phyloP scores from a whole-genome alignment of 2,113 vertebrate species.

The Petrocephalus microphthalmus region DNA sequence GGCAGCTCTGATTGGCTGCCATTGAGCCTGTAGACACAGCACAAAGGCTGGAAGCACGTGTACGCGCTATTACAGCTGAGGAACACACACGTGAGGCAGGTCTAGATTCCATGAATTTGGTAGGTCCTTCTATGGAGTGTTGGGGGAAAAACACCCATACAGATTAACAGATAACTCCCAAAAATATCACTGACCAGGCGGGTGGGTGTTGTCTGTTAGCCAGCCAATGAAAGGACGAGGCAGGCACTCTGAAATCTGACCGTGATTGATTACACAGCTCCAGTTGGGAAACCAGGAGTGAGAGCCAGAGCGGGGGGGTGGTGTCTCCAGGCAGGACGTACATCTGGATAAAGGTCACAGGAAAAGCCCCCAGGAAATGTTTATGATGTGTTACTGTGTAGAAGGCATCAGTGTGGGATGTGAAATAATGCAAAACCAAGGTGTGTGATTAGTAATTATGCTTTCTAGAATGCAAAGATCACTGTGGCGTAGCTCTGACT shows the following conservation, averaged over 20 bases:
- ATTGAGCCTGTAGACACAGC: background rate
- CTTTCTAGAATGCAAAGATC: background rate
- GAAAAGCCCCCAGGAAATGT: background rate
- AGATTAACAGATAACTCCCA: background rate
- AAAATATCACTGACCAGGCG: background rate
- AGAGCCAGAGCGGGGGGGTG: background rate
- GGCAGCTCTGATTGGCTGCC: background rate
- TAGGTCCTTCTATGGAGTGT: background rate
- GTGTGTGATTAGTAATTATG: background rate
- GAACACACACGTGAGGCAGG: background rate
- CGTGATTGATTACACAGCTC: slow-evolving; percentile 7
- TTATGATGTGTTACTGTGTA: background rate
- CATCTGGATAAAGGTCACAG: background rate
- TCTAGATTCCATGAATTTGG: background rate
- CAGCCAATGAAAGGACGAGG: background rate
- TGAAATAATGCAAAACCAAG: background rate
- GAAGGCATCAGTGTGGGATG: background rate
- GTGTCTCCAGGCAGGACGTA: background rate
- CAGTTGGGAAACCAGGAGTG: slow-evolving; percentile 9
- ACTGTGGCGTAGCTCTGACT: background rate
- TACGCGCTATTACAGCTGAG: background rate
- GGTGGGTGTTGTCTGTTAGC: slow-evolving; percentile 12
- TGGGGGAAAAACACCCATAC: background rate
- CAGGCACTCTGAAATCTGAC: background rate
- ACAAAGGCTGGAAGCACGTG: background rate